A percentile compares a stretch with the other conserved stretches of the same genome.
Conservation (phyloP, 2,113 vertebrate genomes). For the Tetraodon nigroviridis region DNA sequence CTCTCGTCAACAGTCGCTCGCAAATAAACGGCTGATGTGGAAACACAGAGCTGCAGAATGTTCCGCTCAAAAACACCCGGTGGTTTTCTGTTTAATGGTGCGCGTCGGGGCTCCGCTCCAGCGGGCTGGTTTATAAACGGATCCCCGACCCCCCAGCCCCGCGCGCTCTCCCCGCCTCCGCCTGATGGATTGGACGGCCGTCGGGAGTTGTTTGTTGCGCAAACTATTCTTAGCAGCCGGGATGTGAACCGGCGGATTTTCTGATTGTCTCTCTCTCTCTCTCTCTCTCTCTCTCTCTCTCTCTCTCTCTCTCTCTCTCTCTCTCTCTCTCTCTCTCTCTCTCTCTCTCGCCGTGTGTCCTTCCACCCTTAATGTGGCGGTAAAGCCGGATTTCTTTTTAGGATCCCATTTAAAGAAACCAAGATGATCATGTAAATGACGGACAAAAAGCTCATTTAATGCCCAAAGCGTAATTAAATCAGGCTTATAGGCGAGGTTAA, state of each 20-base stretch:
- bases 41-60: conserved; percentile 19
- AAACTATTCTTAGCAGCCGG: conserved; percentile 68
- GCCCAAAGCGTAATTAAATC: too few species aligned
- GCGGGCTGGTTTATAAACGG: conserved; percentile 62
- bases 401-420: neutral
- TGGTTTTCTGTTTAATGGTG: conserved; percentile 70
- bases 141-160: conserved; percentile 21
- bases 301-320: conserved; percentile 17
- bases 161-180: conserved; percentile 6
- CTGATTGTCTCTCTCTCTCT: conserved; percentile 24
- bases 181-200: conserved; percentile 65
- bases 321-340: conserved; percentile 13
- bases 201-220: conserved; percentile 70
- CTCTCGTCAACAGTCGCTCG: neutral
- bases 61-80: conserved; percentile 49
- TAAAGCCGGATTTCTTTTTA: conserved; percentile 6
- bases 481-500: too few species aligned
- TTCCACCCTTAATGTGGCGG: conserved; percentile 23
- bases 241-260: conserved; percentile 49
- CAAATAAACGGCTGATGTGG: conserved; percentile 1
- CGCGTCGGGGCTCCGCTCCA: conserved; percentile 63
- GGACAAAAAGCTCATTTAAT: neutral
- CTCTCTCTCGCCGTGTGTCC: conserved; percentile 16
- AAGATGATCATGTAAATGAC: neutral
- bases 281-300: conserved; percentile 23